Conservation (phyloP, 92 coral and sea anemone species). For the Palythoa grandis region DNA sequence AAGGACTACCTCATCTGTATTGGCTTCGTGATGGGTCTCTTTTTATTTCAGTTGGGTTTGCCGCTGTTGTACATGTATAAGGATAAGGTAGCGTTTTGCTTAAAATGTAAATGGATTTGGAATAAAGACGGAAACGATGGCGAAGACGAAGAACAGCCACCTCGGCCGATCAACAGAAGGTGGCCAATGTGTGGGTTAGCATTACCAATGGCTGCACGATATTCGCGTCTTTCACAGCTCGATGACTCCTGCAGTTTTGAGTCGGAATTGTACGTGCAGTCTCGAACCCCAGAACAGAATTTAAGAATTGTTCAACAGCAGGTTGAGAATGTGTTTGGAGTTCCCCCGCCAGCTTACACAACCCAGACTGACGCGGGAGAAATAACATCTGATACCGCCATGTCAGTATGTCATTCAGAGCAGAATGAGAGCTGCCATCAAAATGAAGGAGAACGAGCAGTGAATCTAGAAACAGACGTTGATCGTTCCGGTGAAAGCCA, state of each 20-base stretch:
- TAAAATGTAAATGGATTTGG: conserved; percentile 40
- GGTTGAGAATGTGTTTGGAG: conserved; percentile 31
- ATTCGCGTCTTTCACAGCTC: conserved; percentile 48
- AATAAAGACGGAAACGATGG: conserved; percentile 18
- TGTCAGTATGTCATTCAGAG: neutral
- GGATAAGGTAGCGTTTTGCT: conserved; percentile 36
- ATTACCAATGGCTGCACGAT: neutral
- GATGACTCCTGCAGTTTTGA: conserved; percentile 44
- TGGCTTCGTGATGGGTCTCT: conserved; percentile 39
- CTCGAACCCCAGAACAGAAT: conserved; percentile 30
- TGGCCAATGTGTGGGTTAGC: conserved; percentile 29
- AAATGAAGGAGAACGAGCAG: neutral
- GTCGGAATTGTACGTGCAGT: conserved; percentile 27
- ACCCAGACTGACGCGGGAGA: conserved; percentile 15
- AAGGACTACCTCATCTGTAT: conserved; percentile 45
- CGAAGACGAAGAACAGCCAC: neutral
- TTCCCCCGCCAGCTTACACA: conserved; percentile 36
- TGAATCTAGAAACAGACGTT: neutral
- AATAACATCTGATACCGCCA: neutral
- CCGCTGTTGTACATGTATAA: conserved; percentile 32
- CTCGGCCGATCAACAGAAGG: neutral
- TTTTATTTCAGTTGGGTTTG: conserved; percentile 40
- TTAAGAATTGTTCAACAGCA: conserved; percentile 22
- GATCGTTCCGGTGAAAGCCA: neutral
- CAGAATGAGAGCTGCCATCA: neutral